Conservation (phyloP, 1,140 invertebrate species). For the Frieseomelitta varia region DNA sequence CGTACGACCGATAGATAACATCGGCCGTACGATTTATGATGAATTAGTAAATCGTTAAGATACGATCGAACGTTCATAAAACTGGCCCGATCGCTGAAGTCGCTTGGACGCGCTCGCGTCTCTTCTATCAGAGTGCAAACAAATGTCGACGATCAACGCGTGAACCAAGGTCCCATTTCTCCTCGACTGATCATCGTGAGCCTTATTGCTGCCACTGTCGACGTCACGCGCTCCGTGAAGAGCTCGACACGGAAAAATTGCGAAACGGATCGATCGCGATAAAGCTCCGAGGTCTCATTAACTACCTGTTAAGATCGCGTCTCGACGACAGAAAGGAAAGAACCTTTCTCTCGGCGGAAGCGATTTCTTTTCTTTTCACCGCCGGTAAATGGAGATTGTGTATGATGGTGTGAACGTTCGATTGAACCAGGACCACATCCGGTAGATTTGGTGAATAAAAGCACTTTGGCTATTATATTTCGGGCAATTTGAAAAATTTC, state of each 20-base stretch:
- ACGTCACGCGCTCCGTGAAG: not conserved
- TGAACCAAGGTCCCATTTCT: not conserved
- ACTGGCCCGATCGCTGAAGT: not conserved
- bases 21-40: conserved; percentile 8
- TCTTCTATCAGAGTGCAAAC: conserved; percentile 42
- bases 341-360: not conserved
- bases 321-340: not conserved
- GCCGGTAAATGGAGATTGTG: not conserved
- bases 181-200: not conserved
- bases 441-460: too few species aligned
- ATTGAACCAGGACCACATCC: too few species aligned
- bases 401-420: not conserved
- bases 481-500: too few species aligned
- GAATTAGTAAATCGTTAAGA: conserved; percentile 30
- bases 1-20: not conserved
- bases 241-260: not conserved
- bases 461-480: too few species aligned
- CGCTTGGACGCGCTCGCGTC: not conserved
- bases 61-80: conserved; percentile 25
- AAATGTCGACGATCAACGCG: not conserved
- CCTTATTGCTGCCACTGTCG: not conserved
- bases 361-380: not conserved
- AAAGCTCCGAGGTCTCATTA: conserved; percentile 7
- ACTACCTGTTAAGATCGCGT: not conserved
- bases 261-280: not conserved